A percentile compares a stretch with the other conserved stretches of the same genome.
Conservation (phyloP, 2,888 invertebrate genomes). For the Dascillus cervinus region DNA sequence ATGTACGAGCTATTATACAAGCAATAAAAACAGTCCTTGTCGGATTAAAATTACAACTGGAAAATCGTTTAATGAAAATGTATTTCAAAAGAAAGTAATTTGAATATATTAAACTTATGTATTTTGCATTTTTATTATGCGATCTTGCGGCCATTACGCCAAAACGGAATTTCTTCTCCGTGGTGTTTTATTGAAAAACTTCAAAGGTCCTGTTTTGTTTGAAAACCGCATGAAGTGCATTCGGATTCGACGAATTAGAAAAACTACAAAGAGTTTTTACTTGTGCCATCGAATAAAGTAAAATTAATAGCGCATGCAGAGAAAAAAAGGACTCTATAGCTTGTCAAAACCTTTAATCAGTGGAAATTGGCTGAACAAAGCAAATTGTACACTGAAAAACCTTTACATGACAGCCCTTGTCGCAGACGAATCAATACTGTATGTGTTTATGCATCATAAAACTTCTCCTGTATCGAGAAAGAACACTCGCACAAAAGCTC, state of each 20-base stretch:
- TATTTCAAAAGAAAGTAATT: constrained; percentile 12
- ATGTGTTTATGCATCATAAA: constrained; percentile 10
- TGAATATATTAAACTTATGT: constrained; percentile 11
- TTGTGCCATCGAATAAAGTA: constrained; percentile 24
- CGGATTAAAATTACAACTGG: constrained; percentile 11
- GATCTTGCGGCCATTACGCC: constrained; percentile 8
- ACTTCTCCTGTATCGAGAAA: constrained; percentile 4
- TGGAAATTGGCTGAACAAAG: constrained; percentile 32
- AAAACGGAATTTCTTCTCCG: constrained; percentile 14
- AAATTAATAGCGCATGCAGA: constrained; percentile 23
- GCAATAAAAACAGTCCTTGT: constrained; percentile 11
- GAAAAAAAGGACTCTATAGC: constrained; percentile 24
- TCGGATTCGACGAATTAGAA: constrained; percentile 29
- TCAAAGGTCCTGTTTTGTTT: constrained; percentile 14
- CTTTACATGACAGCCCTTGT: constrained; percentile 18
- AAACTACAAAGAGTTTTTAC: constrained; percentile 23
- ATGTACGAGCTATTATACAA: constrained; percentile 13
- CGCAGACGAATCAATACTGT: constrained; percentile 18
- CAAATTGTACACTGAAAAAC: constrained; percentile 28
- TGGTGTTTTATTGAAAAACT: constrained; percentile 13
- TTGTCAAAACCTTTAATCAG: constrained; percentile 31
- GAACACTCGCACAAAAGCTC: constrained; percentile 3
- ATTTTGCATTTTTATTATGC: constrained; percentile 11
- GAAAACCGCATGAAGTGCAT: constrained; percentile 18
- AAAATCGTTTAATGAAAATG: constrained; percentile 16